phyloP scores from a whole-genome alignment of 2,113 vertebrate species.

The Ptilonorhynchus violaceus region DNA sequence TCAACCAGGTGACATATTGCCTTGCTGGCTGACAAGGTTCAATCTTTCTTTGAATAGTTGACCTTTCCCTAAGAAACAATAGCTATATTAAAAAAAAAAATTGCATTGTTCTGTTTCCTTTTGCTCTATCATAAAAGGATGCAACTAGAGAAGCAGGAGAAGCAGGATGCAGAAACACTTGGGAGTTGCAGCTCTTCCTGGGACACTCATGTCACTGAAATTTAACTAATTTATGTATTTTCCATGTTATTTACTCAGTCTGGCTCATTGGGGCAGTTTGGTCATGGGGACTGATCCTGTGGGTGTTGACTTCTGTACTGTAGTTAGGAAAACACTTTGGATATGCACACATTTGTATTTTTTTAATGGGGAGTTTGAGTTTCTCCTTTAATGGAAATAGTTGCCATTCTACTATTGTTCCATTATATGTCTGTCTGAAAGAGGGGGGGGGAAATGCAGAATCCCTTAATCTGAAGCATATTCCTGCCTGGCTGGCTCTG shows the following conservation, averaged over 20 bases:
- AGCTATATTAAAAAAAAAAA: not conserved
- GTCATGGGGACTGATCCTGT: not conserved
- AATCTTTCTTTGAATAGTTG: not conserved
- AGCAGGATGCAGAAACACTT: not conserved
- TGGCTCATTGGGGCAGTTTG: not conserved
- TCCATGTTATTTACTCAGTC: not conserved
- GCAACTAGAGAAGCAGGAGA: not conserved
- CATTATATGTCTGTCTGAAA: fast-evolving
- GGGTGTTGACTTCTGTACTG: not conserved
- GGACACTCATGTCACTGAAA: not conserved
- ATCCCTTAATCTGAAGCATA: not conserved
- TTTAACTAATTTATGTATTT: not conserved
- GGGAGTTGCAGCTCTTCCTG: not conserved
- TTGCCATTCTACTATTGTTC: not conserved
- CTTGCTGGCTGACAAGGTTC: not conserved
- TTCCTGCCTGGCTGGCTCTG: not conserved
- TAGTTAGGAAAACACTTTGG: not conserved
- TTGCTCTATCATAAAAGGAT: not conserved
- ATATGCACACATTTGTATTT: fast-evolving
- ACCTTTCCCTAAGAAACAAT: not conserved
- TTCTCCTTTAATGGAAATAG: not conserved
- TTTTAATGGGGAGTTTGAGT: not conserved
- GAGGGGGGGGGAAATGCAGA: not conserved
- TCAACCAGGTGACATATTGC: not conserved
- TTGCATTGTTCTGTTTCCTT: not conserved